Percentiles rank a stretch among this genome's conserved stretches.
phyloP scores from a whole-genome alignment of 2,797 vertebrate genomes.

The Tokudaia muenninki region DNA sequence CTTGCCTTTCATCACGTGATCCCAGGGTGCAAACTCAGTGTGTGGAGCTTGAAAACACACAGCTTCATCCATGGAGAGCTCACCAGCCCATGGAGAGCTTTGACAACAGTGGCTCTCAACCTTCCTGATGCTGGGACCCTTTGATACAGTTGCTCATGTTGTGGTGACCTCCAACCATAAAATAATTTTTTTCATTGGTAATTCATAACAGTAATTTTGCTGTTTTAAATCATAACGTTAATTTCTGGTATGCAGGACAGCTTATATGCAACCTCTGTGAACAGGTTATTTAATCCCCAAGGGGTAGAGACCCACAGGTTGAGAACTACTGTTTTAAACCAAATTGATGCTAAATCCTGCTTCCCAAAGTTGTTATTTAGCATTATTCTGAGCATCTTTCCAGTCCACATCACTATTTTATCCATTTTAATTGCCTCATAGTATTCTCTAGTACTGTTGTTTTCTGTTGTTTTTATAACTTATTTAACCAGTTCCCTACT shows the following conservation, averaged over 20 bases:
- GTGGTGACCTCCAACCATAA: not conserved
- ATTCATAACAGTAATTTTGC: not conserved
- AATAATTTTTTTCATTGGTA: not conserved
- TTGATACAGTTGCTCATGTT: not conserved
- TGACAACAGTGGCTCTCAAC: not conserved
- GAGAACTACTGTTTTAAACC: not conserved
- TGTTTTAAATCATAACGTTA: not conserved
- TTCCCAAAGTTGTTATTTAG: constrained; percentile 14
- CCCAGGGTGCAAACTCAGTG: not conserved
- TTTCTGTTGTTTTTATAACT: constrained; percentile 5
- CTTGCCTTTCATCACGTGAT: not conserved
- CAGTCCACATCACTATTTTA: not conserved
- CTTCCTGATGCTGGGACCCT: not conserved
- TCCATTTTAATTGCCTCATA: constrained; percentile 26
- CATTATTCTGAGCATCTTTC: constrained; percentile 24
- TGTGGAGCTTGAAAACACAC: not conserved
- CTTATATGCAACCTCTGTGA: not conserved
- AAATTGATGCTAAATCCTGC: not conserved
- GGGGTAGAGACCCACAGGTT: not conserved
- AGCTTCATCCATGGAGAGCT: not conserved
- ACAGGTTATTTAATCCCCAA: not conserved
- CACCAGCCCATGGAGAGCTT: not conserved
- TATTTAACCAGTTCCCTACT: constrained; percentile 34
- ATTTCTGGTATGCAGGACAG: not conserved
- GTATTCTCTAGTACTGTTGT: not conserved